Evolutionary conservation across 2,888 invertebrate genomes (phyloP).

Genomic region (Agrotis clavis): DNA sequence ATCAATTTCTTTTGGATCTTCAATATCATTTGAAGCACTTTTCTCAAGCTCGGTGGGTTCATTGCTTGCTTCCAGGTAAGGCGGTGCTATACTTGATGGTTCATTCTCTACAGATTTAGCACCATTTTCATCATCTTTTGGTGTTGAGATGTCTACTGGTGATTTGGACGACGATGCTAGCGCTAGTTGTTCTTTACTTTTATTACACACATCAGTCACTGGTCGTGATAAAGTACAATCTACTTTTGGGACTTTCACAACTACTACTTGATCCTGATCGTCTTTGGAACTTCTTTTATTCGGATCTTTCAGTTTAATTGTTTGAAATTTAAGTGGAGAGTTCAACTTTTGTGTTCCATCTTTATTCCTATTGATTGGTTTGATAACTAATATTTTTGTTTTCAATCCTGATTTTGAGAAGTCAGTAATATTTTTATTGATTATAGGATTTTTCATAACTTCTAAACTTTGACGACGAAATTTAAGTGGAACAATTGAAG

Average conservation of each 20-base stretch:
- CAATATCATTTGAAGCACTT: constrained; percentile 31
- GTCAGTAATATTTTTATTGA: constrained; percentile 85
- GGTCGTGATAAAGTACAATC: constrained; percentile 74
- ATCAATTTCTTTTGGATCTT: constrained; percentile 22
- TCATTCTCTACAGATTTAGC: constrained; percentile 18
- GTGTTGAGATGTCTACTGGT: constrained; percentile 15
- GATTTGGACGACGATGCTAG: constrained; percentile 21
- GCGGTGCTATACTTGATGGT: constrained; percentile 2
- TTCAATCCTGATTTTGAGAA: constrained; percentile 87
- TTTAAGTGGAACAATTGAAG: constrained; percentile 81
- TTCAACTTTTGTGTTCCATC: constrained; percentile 77
- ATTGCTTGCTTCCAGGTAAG: constrained; percentile 34
- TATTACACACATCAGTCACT: constrained; percentile 55
- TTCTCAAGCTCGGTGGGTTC: constrained; percentile 44
- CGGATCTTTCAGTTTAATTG: constrained; percentile 94
- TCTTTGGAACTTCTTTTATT: constrained; percentile 75
- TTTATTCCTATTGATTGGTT: constrained; percentile 84
- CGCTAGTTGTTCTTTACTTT: constrained; percentile 45
- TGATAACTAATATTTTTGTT: constrained; percentile 88
- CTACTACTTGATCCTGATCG: constrained; percentile 84
- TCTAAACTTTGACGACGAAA: constrained; percentile 84
- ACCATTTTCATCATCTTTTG: constrained; percentile 31
- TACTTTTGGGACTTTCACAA: constrained; percentile 86
- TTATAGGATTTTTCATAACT: constrained; percentile 85
- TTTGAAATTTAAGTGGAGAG: constrained; percentile 84